Evolutionary conservation across 2,113 vertebrate genomes (phyloP).

Genomic region (Nettapus auritus): DNA sequence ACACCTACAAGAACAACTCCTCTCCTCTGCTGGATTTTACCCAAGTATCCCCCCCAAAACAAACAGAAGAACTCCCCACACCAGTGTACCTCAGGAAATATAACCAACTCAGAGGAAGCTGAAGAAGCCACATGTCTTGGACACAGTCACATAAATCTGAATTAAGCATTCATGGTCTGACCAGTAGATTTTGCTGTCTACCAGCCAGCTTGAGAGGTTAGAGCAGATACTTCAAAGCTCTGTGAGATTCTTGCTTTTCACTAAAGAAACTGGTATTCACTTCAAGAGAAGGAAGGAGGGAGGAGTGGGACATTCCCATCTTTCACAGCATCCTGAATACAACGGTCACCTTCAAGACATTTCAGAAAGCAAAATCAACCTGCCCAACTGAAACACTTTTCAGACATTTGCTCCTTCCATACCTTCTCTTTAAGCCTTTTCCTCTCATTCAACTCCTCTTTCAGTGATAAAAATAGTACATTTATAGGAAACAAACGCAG

Average conservation of each 20-base stretch:
- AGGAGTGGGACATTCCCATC: neutral
- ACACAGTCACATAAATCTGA: neutral
- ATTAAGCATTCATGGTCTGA: neutral
- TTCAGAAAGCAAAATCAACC: neutral
- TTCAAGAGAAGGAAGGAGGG: neutral
- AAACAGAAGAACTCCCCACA: neutral
- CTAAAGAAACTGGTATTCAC: neutral
- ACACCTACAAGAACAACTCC: neutral
- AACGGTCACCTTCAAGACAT: neutral
- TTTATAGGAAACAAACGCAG: neutral
- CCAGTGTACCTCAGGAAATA: neutral
- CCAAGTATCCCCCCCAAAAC: neutral
- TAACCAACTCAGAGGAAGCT: neutral
- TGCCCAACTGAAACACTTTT: neutral
- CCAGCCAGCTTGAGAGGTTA: neutral
- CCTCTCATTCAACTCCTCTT: neutral
- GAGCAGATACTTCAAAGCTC: neutral
- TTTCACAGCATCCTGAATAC: slow-evolving; percentile 19
- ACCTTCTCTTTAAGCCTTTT: neutral
- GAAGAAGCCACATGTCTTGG: slow-evolving; percentile 1
- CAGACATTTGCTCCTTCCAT: neutral
- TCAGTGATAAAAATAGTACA: neutral
- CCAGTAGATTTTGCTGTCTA: neutral
- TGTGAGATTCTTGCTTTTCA: neutral
- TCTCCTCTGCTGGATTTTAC: neutral